These are phyloP conservation scores for Phaethornis superciliosus DNA, from an alignment of 2,113 vertebrate genomes.

Conservation along the genomic window DNA sequence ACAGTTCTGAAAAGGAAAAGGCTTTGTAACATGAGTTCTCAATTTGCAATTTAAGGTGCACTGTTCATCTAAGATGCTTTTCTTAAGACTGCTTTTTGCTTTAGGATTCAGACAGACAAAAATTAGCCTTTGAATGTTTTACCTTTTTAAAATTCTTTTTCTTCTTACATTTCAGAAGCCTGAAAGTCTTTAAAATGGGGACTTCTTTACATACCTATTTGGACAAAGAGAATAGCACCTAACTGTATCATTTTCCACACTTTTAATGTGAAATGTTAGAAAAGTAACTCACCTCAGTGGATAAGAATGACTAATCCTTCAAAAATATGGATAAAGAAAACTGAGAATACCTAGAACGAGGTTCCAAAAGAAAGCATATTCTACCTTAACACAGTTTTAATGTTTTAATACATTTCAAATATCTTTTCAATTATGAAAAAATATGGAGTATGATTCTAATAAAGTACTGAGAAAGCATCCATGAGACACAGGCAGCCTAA, in stretches of 20 bases:
- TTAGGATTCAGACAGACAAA: conserved; percentile 48
- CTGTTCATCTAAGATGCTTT: conserved; percentile 62
- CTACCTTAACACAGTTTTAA: neutral
- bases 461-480: neutral
- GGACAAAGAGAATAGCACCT: conserved; percentile 36
- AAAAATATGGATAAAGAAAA: conserved; percentile 28
- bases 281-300: conserved; percentile 9
- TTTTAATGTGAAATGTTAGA: neutral
- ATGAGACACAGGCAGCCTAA: neutral
- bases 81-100: conserved; percentile 54
- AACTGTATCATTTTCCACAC: neutral
- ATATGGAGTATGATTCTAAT: neutral
- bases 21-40: conserved; percentile 56
- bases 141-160: conserved; percentile 47
- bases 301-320: conserved; percentile 16
- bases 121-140: conserved; percentile 67
- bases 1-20: conserved; percentile 27
- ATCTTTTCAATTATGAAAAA: conserved; percentile 5
- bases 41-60: conserved; percentile 64
- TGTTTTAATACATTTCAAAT: neutral
- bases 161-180: conserved; percentile 51
- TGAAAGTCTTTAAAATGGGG: conserved; percentile 5
- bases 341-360: neutral
- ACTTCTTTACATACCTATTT: conserved; percentile 1
- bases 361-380: neutral